A percentile compares a stretch with the other conserved stretches of the same genome.
phyloP scores from a whole-genome alignment of 2,888 invertebrate genomes.

The Apodemia hepburni region DNA sequence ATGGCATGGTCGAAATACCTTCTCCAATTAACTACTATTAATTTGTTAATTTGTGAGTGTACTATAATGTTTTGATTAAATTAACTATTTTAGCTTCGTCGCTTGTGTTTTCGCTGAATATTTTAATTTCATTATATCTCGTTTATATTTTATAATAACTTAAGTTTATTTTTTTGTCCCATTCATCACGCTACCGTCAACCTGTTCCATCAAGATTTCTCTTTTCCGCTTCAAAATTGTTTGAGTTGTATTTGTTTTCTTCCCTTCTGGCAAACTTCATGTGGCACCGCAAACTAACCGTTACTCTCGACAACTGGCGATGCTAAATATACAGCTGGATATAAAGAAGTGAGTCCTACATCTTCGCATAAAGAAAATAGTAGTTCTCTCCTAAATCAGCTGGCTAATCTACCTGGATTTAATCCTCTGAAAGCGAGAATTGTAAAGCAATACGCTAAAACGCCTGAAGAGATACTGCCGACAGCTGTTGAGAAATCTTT shows the following conservation, averaged over 20 bases:
- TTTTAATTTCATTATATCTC: slow-evolving; percentile 1
- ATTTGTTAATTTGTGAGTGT: slow-evolving; percentile 23
- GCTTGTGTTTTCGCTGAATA: slow-evolving; percentile 29
- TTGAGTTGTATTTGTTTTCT: slow-evolving; percentile 76
- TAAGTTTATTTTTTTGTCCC: slow-evolving; percentile 3
- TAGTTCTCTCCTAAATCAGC: slow-evolving; percentile 85
- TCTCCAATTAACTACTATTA: slow-evolving; percentile 13
- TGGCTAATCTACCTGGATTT: slow-evolving; percentile 84
- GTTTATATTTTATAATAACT: slow-evolving; percentile 9
- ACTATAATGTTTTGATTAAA: slow-evolving; percentile 19
- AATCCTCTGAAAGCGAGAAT: slow-evolving; percentile 85
- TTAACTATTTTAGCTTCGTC: slow-evolving; percentile 27
- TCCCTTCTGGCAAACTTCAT: slow-evolving; percentile 77
- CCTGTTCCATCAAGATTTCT: slow-evolving; percentile 33
- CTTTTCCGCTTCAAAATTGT: slow-evolving; percentile 60
- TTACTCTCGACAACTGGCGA: slow-evolving; percentile 65
- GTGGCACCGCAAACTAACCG: slow-evolving; percentile 68
- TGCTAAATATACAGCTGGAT: slow-evolving; percentile 64
- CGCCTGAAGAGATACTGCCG: slow-evolving; percentile 82
- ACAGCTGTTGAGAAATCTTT: slow-evolving; percentile 90
- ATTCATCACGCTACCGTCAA: slow-evolving; percentile 10
- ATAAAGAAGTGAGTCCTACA: slow-evolving; percentile 76
- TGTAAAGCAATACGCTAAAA: slow-evolving; percentile 84
- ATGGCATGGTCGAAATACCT: slow-evolving; percentile 11
- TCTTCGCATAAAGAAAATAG: slow-evolving; percentile 83